phyloP scores from a whole-genome alignment of 2,888 invertebrate genomes.

The Brachyptera putata region DNA sequence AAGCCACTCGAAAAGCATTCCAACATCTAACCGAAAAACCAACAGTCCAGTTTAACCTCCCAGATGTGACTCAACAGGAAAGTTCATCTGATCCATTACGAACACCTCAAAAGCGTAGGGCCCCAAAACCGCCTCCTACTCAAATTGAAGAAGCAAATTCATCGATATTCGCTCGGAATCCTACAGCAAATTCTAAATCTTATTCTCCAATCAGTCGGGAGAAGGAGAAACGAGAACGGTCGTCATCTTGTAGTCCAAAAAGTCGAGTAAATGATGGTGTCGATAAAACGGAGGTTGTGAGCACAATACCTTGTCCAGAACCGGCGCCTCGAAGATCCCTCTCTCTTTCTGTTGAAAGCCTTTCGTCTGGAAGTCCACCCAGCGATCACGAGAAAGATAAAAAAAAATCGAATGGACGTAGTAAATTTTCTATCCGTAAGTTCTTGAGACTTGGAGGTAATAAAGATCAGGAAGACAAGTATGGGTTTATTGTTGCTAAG shows the following conservation, averaged over 20 bases:
- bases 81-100: neutral
- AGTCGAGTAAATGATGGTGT: constrained; percentile 41
- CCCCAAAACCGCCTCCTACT: constrained; percentile 43
- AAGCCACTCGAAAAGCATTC: constrained; percentile 19
- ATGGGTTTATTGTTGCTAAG: constrained; percentile 48
- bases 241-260: constrained; percentile 59
- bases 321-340: constrained; percentile 65
- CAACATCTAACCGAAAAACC: neutral
- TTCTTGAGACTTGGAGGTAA: constrained; percentile 73
- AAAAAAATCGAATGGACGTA: constrained; percentile 62
- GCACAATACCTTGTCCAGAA: constrained; percentile 49
- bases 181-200: constrained; percentile 51
- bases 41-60: too few species aligned
- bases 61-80: neutral
- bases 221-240: constrained; percentile 70
- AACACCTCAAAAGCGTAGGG: neutral
- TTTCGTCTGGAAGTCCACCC: constrained; percentile 41
- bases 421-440: constrained; percentile 77
- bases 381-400: constrained; percentile 44
- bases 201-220: constrained; percentile 68
- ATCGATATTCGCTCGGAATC: constrained; percentile 56
- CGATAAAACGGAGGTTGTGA: neutral
- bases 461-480: constrained; percentile 58
- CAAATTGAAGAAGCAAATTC: constrained; percentile 23
- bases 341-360: constrained; percentile 71